Base-by-base conservation (phyloP, 1,140 invertebrate species). In the Calliopsis andreniformis region DNA sequence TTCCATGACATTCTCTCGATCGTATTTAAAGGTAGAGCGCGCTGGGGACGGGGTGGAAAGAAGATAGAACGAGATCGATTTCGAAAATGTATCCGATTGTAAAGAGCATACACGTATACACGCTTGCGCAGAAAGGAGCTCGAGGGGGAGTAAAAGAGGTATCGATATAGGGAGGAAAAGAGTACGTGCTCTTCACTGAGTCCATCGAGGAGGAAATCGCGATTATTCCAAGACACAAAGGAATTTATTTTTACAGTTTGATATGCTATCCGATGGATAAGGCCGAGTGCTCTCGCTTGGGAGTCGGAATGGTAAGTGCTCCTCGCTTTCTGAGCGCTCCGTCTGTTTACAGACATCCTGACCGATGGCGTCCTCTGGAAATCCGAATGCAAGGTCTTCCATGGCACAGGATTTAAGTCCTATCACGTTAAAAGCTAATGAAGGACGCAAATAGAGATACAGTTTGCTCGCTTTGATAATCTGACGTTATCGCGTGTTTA, bases 201-300 rank as follows among this genome's bases (percentile, higher is more conserved):
- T 35, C 61, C 61, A 73, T 73, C 55, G 61, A 66, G 66, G 66
- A 47, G 39, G 39, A 43, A 35, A 16, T 47, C 28, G 39, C 47
- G 51, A 53, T 75, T 75, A 66, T 75, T 67, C 51, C 56, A 51
- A 47, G 20, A 39, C 25, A 43, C 28, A 32, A 66, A 56, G 51
- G 62, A 20, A 53, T 58, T 67, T 67, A 5, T 39, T 23, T 67
- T 75, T 35, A 67, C 63, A 75, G 51, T 75, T 75, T 67, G 39
- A 75, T 75, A 56, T 35, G 67, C 53, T 58, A 43, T 14, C 23
- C 30, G 51, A 5, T 66, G 63, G 62, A 75, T 67, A 45, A 75
- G 58, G 32, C 51, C 45, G 39, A 45, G 39, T 56, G 59, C 56
- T 70, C 59, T 59, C 55, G 42, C 55, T 32, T 39, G 32, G n/a